Evolutionary conservation across 2,888 invertebrate species (phyloP), one percentile per base, ranked within the genome.

Genomic region (Papilio gigon): DNA sequence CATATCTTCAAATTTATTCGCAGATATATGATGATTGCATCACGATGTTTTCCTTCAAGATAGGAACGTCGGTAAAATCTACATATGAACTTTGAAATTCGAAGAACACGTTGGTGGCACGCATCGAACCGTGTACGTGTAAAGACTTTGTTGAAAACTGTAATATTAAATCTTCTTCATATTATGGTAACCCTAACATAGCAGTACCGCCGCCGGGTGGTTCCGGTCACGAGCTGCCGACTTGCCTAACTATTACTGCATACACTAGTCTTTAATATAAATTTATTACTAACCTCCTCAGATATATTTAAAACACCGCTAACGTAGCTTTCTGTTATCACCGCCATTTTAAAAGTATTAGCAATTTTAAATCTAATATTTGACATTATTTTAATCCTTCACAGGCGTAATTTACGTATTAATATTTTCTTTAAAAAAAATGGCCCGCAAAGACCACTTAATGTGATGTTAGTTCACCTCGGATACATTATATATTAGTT

Each of bases 211-310:
- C 37, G 20, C 40, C 60, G 59, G 68, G 60, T 61, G 37, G 61
- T 50, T 73, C 64, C 70, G 71, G 70, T 71, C 72, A 68, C 70
- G 72, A 71, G 53, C 70, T 61, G 61, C 62, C 60, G 42, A 33
- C 50, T 65, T 37, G 40, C 22, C 37, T 17, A 62, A 62, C 44
- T 30, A 62, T 62, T 62, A 22, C 61, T 37, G 33, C 40, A 47
- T 17, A 42, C 17, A 61, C 1, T 37, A 62, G 42, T 30, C 22
- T 59, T 12, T 22, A 59, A 37, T 37, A 20, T 59, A 20, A 50
- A 27, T 40, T 40, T 40, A 27, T 14, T 53, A 27, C 27, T 27
- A 27, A 6, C n/a, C 6, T n/a, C 50, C 50, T 50, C 25, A 25
- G 11, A 47, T 8, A 11, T 5, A 47, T 47, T 22, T 4, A 47